Base-by-base conservation (phyloP, 2,888 invertebrate genomes). In the Hydropsyche betteni region DNA sequence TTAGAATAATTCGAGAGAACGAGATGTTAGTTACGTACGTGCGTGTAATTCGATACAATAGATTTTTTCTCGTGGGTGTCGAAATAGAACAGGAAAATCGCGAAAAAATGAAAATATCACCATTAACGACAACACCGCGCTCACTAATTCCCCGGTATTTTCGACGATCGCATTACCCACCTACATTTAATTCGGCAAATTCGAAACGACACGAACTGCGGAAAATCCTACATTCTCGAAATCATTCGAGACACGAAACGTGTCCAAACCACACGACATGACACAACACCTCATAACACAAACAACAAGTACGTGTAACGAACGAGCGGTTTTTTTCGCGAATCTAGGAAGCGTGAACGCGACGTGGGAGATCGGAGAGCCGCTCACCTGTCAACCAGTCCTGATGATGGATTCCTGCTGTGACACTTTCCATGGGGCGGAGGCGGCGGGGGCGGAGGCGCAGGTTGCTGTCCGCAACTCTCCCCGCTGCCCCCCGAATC, bases 321-420 rank as follows among this genome's bases (percentile, higher is more conserved):
- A 61, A 33, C 10, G n/a, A 10, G 24, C 61, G 1, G 61, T 61
- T 33, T n/a, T 12, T 12, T 33, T 34, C 33, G 10, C 10, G 44
- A 44, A 44, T 10, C 7, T 44, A 10, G 44, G 44, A 44, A 44
- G 10, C 6, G 44, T 44, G 44, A 6, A 6, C 1, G 14, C 69
- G 51, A 64, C 12, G 16, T 64, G 34, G 33, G 16, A 64, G 64
- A 64, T 64, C 44, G 44, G 34, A 68, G 68, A 24, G 36, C 24
- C 16, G 74, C 77, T 80, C 83, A 90, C 90, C 91, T 91, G 87
- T 91, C 91, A 83, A 92, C 90, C 82, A 93, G 88, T 79, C 91
- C 91, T 75, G 90, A 90, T 71, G 94, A 94, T 55, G 94, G 92
- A 83, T 94, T 94, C 80, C 94, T 90, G 86, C 94, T 94, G 88